Conservation (phyloP, 2,113 vertebrate genomes). For the Physeter macrocephalus region DNA sequence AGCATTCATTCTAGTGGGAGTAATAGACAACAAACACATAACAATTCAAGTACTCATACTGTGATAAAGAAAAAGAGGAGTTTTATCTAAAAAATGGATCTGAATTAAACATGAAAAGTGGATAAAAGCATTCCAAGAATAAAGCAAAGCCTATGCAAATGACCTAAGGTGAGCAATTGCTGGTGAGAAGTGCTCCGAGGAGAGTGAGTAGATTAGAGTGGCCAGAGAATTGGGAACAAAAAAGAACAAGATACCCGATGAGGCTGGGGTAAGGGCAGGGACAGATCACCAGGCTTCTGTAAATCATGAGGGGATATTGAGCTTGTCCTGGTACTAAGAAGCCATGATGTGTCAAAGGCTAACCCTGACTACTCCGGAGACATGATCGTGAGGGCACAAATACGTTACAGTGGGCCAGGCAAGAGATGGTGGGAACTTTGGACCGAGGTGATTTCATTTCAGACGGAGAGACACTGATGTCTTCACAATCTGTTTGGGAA, state of each 20-base stretch:
- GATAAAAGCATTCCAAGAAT: not conserved
- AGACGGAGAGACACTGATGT: not conserved
- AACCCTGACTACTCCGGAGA: not conserved
- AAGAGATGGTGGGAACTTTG: not conserved
- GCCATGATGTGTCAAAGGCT: not conserved
- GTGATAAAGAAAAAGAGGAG: not conserved
- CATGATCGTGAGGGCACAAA: not conserved
- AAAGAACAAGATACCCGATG: not conserved
- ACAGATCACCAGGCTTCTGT: not conserved
- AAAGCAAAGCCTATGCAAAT: not conserved
- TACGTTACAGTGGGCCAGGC: fast-evolving
- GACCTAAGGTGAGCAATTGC: not conserved
- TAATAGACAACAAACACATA: not conserved
- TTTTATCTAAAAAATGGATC: not conserved
- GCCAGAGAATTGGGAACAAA: not conserved
- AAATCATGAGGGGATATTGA: not conserved
- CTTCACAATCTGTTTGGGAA: not conserved
- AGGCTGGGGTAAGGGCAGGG: not conserved
- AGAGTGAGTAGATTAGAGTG: not conserved
- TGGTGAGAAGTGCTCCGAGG: not conserved
- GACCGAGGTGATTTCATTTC: not conserved
- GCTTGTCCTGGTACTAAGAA: not conserved
- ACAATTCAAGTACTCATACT: not conserved
- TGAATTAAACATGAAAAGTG: not conserved
- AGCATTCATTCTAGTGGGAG: not conserved